Base-by-base conservation (phyloP, 2,113 vertebrate species). In the Gymnocephalus cernua region DNA sequence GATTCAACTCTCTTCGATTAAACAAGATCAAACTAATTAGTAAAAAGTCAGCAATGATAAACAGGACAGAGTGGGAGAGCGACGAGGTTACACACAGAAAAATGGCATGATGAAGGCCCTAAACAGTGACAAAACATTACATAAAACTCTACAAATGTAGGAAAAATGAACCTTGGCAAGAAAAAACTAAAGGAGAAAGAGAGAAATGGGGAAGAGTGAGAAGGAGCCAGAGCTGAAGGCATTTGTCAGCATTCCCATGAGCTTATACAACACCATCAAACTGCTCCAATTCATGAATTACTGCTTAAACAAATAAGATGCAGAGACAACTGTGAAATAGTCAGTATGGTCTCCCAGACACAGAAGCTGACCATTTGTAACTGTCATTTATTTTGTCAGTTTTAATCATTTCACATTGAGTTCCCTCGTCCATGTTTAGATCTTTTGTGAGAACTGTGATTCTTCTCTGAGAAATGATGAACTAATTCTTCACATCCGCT, bases 111-210 rank as follows among this genome's bases (percentile, higher is more conserved):
- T 3, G 19, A 79, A 58, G 51, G 44, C 59, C 54, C 13, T 44
- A 16, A 83, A 67, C 62, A 72, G 35, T 27, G 50, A 73, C 32
- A 48, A 77, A 69, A 23, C 53, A 10, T 91, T 88, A 82, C 61
- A 76, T 84, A 84, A 91, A 83, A 73, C 54, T 56, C 76, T 27
- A n/a, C 76, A 66, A 27, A 85, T 84, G 56, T 41, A 77, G 77
- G 77, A 81, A 65, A 83, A 76, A 73, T 58, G 23, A 71, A 67
- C 19, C 62, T 54, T 14, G 0, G 67, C 66, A 74, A 83, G 38
- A 83, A 62, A 41, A 70, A 13, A 21, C 69, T 54, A 35, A 67
- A 21, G 79, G 59, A 77, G 64, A 82, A 61, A 38, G 16, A 82
- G 38, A 62, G 2, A 59, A 61, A 23, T 51, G 67, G 56, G 25